A percentile compares a stretch with the other conserved stretches of the same genome.
phyloP scores from a whole-genome alignment of 2,797 vertebrate species.

The Poeciliopsis gracilis region DNA sequence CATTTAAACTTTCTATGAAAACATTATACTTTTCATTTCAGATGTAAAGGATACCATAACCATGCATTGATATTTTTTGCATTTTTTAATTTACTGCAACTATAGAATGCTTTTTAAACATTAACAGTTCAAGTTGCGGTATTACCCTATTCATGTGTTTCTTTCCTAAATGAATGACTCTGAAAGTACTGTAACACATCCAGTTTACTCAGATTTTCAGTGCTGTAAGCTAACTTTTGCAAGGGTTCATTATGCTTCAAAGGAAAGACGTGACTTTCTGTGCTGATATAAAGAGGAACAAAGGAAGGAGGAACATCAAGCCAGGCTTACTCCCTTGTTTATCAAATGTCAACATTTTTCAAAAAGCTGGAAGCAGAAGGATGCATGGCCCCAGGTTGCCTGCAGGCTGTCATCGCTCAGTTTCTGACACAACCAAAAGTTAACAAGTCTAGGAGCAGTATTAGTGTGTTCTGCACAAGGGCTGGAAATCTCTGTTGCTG shows the following conservation, averaged over 20 bases:
- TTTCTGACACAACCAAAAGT: constrained; percentile 43
- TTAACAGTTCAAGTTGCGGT: not conserved
- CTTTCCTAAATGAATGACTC: not conserved
- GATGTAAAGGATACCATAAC: not conserved
- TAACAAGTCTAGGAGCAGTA: constrained; percentile 51
- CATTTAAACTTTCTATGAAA: not conserved
- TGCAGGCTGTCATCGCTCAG: constrained; percentile 51
- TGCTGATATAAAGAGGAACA: constrained; percentile 11
- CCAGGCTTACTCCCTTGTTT: constrained; percentile 22
- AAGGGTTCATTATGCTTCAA: not conserved
- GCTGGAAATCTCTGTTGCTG: constrained; percentile 37
- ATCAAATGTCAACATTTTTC: constrained; percentile 31
- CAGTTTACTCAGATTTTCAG: not conserved
- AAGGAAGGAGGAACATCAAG: not conserved
- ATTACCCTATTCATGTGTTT: not conserved
- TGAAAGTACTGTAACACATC: not conserved
- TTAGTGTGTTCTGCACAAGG: constrained; percentile 30
- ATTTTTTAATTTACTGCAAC: not conserved
- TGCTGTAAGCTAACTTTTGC: not conserved
- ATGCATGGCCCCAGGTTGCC: constrained; percentile 62
- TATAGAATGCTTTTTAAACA: not conserved
- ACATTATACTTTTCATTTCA: not conserved
- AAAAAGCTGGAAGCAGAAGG: constrained; percentile 32
- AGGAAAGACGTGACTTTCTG: not conserved
- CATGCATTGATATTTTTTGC: not conserved